Conservation (phyloP, 2,888 invertebrate species). For the Morinoia aosen region DNA sequence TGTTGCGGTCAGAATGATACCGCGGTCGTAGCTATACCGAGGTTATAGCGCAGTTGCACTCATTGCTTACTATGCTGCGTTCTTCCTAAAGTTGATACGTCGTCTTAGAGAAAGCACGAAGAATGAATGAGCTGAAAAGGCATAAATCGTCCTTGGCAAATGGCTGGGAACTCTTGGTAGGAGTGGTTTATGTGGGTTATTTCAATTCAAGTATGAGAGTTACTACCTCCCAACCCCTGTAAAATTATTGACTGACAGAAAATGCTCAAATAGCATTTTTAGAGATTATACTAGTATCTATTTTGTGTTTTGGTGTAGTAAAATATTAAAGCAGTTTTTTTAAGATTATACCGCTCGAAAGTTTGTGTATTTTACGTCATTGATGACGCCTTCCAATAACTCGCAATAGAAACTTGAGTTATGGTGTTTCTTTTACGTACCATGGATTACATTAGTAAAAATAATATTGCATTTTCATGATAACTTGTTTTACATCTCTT, state of each 20-base stretch:
- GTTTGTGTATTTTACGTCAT: background rate
- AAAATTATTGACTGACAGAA: background rate
- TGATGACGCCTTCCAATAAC: background rate
- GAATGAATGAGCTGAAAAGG: no score
- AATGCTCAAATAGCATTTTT: background rate
- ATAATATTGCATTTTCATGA: background rate
- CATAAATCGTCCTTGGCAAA: no score
- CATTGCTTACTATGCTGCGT: background rate
- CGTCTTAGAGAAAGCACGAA: background rate
- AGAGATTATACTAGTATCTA: background rate
- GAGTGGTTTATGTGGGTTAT: background rate
- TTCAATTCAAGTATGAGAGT: background rate
- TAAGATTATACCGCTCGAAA: background rate
- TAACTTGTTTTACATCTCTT: no score
- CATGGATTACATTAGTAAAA: background rate
- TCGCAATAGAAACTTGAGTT: background rate
- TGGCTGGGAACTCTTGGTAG: background rate
- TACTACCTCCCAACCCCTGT: background rate
- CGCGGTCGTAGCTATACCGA: background rate
- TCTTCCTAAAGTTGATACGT: background rate
- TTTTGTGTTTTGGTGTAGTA: background rate
- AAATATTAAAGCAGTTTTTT: background rate
- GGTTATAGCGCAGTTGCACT: background rate
- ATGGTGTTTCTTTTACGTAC: background rate
- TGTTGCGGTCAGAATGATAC: background rate